A percentile compares a stretch with the other conserved stretches of the same genome.
Conservation (phyloP, 2,797 vertebrate species). For the Onychomys torridus region DNA sequence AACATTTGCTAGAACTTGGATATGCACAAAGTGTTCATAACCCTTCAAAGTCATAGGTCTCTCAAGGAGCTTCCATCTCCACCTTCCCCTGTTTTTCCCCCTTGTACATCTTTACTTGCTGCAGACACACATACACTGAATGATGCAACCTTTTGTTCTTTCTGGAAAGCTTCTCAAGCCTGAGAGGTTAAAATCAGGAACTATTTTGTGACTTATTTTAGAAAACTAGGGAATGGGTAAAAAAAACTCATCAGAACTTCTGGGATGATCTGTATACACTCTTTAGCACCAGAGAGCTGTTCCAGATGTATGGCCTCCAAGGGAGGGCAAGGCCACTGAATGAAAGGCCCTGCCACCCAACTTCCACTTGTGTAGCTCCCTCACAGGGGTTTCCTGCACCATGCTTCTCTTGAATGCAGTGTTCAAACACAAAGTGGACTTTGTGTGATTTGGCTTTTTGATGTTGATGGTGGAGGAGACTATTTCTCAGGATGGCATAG, state of each 20-base stretch:
- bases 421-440: background rate
- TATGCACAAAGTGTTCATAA: background rate
- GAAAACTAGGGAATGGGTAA: background rate
- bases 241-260: background rate
- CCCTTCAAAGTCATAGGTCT: background rate
- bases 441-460: background rate
- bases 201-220: background rate
- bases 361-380: background rate
- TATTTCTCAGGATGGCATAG: background rate
- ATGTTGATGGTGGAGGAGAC: background rate
- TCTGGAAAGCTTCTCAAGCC: background rate
- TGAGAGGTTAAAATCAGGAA: too few relatives aligned
- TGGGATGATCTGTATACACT: background rate
- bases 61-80: too few relatives aligned
- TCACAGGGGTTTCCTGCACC: background rate
- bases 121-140: background rate
- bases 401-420: background rate
- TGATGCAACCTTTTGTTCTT: background rate
- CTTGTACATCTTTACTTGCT: background rate
- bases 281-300: background rate
- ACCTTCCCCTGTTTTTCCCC: background rate
- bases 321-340: too few relatives aligned
- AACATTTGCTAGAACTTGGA: accelerated
- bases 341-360: accelerated
- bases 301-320: background rate